Percentiles rank a stretch among this genome's conserved stretches.
These are phyloP conservation scores for Ascaphus truei DNA, from an alignment of 2,113 vertebrate genomes.

Conservation along the genomic window DNA sequence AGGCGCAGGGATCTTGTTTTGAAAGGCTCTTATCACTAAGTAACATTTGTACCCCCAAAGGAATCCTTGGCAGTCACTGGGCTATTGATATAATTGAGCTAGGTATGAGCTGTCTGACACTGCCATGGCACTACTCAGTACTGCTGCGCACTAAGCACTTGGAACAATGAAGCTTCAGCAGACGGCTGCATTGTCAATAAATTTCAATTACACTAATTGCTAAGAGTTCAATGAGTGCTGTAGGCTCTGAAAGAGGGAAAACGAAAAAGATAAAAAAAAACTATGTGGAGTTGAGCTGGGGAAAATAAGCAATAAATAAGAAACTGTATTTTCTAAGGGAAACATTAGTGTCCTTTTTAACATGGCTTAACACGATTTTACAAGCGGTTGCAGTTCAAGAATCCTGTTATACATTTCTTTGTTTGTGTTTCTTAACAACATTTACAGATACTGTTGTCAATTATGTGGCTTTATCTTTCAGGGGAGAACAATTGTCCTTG, in stretches of 20 bases:
- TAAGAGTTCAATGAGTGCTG: slow-evolving; percentile 83
- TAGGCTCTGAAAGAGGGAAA: slow-evolving; percentile 60
- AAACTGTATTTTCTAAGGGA: slow-evolving; percentile 72
- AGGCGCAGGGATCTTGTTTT: slow-evolving; percentile 82
- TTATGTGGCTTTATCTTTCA: slow-evolving; percentile 61
- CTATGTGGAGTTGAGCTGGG: slow-evolving; percentile 54
- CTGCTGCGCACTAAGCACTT: slow-evolving; percentile 68
- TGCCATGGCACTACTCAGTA: slow-evolving; percentile 67
- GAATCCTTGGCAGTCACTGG: slow-evolving; percentile 87
- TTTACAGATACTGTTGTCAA: slow-evolving; percentile 63
- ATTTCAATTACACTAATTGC: slow-evolving; percentile 98
- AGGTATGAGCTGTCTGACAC: slow-evolving; percentile 78
- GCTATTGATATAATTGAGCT: slow-evolving; percentile 90
- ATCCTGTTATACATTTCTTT: slow-evolving; percentile 76
- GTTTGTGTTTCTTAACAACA: slow-evolving; percentile 65
- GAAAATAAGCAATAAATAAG: slow-evolving; percentile 66
- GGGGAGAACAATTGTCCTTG: slow-evolving; percentile 55
- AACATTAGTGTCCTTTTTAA: slow-evolving; percentile 68
- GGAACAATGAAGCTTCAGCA: slow-evolving; percentile 84
- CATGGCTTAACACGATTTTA: slow-evolving; percentile 72
- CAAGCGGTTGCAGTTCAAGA: slow-evolving; percentile 66
- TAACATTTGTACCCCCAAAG: slow-evolving; percentile 90
- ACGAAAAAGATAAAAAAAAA: slow-evolving; percentile 55
- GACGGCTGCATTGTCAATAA: slow-evolving; percentile 84
- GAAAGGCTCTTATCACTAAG: slow-evolving; percentile 91